A percentile compares a stretch with the other conserved stretches of the same genome.
These are phyloP conservation scores for Meganola albula DNA, from an alignment of 2,888 invertebrate genomes.

Conservation along the genomic window DNA sequence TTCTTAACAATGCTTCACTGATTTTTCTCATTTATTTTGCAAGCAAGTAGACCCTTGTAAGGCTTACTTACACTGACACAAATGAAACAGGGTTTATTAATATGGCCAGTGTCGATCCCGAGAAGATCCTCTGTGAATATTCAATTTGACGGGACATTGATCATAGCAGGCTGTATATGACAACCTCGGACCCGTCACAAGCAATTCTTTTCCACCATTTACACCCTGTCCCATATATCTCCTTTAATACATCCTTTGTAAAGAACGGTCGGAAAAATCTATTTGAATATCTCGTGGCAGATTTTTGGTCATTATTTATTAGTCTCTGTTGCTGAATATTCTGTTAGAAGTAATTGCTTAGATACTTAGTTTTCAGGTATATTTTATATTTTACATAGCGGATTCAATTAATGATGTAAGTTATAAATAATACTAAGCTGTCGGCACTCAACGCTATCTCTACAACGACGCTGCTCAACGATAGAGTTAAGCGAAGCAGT, in stretches of 20 bases:
- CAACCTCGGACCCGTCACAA: constrained; percentile 41
- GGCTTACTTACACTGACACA: constrained; percentile 1
- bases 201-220: constrained; percentile 42
- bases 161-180: constrained; percentile 47
- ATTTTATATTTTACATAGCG: no score
- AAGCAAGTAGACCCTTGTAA: background rate
- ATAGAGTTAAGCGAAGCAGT: no score
- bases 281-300: background rate
- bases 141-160: constrained; percentile 65
- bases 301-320: background rate
- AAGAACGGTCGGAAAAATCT: constrained; percentile 16
- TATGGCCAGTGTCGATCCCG: constrained; percentile 17
- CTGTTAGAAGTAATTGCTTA: no score
- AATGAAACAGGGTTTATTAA: constrained; percentile 8
- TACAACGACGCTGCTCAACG: no score
- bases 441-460: no score
- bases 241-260: constrained; percentile 24
- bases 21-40: background rate
- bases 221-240: constrained; percentile 30
- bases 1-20: no score
- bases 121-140: constrained; percentile 45
- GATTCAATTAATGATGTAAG: no score
- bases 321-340: no score
- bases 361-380: no score
- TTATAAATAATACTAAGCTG: no score